Base-by-base conservation (phyloP, 2,888 invertebrate species). In the Protodeltote pygarga region DNA sequence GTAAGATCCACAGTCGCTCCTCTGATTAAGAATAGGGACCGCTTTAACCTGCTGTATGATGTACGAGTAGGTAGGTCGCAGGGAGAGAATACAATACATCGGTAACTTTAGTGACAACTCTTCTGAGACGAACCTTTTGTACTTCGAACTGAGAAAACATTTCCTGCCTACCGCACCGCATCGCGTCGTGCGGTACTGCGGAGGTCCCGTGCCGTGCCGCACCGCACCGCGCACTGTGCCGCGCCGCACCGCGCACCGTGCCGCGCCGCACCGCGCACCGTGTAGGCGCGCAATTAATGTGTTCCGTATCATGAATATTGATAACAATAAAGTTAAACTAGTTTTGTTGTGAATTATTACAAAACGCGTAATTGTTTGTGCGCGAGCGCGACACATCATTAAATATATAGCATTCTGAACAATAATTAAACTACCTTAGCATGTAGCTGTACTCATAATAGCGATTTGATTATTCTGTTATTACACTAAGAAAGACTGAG, bases 271-370 rank as follows among this genome's bases (percentile, higher is more conserved):
- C n/a, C n/a, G n/a, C 8, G 21, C 33, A 24, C 11, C 2, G 23
- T 28, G 5, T 14, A 0, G 1, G 25, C 35, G 27, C 8, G 25
- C 19, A 35, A 46, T 50, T 38, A 32, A 32, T 33, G 44, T 29
- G 28, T 25, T 32, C 9, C 5, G 10, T 32, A 38, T 48, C 24
- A 42, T 52, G 42, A 52, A 52, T 48, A 48, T 48, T 38, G 20
- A 39, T 31, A 39, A 28, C 38, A 31, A 48, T 37, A 37, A 32
- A 37, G 25, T 9, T n/a, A n/a, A n/a, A 23, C 14, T 10, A 32
- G 25, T 32, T 27, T 32, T 32, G 35, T 25, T 3, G 13, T 34
- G 19, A 27, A 32, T 14, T 16, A n/a, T 17, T 21, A 28, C 32
- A 23, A 9, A 24, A 8, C 14, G 15, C 27, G 3, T 23, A 24